These are phyloP conservation scores for Otus sunia DNA, from an alignment of 2,113 vertebrate species.

Conservation along the genomic window DNA sequence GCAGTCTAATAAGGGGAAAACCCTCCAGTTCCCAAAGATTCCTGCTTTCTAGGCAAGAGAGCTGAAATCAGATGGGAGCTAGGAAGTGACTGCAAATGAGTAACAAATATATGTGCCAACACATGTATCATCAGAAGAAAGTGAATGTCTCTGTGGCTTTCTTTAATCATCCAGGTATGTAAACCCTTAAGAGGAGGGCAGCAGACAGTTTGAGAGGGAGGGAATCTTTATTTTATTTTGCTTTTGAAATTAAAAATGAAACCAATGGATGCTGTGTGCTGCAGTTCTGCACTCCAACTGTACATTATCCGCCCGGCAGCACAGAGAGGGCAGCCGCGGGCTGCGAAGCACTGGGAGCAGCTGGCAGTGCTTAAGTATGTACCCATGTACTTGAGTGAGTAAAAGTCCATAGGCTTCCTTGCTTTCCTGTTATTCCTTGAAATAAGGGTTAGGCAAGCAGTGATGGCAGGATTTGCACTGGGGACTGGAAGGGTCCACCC, in stretches of 20 bases:
- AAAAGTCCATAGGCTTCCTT: not conserved
- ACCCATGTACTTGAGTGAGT: not conserved
- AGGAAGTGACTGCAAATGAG: not conserved
- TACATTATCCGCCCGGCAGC: fast-evolving
- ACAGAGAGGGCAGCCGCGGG: not conserved
- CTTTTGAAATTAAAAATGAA: not conserved
- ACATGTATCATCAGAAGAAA: not conserved
- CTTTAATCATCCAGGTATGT: not conserved
- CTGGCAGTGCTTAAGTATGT: not conserved
- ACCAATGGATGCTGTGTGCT: not conserved
- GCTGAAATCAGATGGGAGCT: not conserved
- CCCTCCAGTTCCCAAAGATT: not conserved
- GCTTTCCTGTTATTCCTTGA: not conserved
- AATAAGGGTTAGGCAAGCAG: not conserved
- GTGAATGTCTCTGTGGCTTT: not conserved
- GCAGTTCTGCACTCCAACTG: not conserved
- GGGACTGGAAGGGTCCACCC: not conserved
- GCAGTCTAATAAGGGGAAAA: not conserved
- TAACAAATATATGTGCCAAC: not conserved
- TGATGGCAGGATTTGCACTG: not conserved
- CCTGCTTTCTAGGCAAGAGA: not conserved
- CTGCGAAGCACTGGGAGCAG: not conserved
- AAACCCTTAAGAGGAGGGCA: not conserved
- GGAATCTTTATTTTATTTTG: not conserved
- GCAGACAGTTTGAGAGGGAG: not conserved